Evolutionary conservation across 2,113 vertebrate genomes (phyloP), one percentile per base, ranked within the genome.

Genomic region (Orcinus orca): DNA sequence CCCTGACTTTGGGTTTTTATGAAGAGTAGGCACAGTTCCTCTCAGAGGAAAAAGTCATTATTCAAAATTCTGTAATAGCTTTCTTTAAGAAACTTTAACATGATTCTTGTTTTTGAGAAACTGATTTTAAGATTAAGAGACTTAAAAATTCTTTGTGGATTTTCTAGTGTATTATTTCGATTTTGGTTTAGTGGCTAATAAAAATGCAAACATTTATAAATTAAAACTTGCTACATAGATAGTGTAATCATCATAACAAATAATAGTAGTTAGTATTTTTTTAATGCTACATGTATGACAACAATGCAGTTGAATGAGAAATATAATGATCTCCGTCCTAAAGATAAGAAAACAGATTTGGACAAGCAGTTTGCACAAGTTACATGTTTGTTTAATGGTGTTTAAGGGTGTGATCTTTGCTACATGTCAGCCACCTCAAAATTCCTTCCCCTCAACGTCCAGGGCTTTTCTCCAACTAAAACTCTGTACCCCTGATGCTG

Each of bases 1-100:
- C 33, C 6, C 31, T 1, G 6, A 88, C 23, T 36, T 25, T 92
- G 74, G 41, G 73, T 90, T 97, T 96, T 97, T 73, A 96, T 29
- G 71, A 93, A 33, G 90, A 3, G 6, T 33, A 93, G 2, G 33
- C 11, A 79, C 87, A 88, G 88, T 38, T 93, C 23, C 63, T 38
- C 23, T 71, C 25, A 70, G 62, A 83, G 53, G 47, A 96, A 96
- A 93, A 96, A 94, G 3, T 41, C 77, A 6, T 58, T 74, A 70
- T 93, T 47, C 55, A 85, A 33, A 81, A 58, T 58, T 58, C 55
- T 88, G 2, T 88, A 33, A 41, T n/a, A 68, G 33, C 33, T n/a
- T 81, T 84, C 36, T 47, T 41, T 20, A 90, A 87, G n/a, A 65
- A 97, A 94, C 21, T 58, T 63, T 33, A 86, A 21, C 77, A n/a